Conservation (phyloP, 2,888 invertebrate genomes). For the Tetrapedia diversipes region DNA sequence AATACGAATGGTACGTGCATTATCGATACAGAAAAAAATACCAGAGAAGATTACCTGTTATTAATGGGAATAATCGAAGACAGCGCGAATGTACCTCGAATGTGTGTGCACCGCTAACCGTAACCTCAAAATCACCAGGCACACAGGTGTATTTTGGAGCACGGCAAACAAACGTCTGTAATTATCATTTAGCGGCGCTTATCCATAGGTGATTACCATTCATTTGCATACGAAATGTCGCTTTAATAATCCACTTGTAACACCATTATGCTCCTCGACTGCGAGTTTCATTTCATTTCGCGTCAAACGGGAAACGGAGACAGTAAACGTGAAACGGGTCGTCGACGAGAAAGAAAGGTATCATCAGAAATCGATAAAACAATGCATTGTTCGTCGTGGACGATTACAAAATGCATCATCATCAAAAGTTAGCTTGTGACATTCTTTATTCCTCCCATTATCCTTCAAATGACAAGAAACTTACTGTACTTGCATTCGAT, state of each 20-base stretch:
- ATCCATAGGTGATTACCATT: constrained; percentile 6
- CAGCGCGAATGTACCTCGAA: background rate
- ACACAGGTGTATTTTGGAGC: background rate
- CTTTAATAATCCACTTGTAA: background rate
- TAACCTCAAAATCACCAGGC: constrained; percentile 6
- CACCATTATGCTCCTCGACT: background rate
- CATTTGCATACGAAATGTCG: constrained; percentile 10
- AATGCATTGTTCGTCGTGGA: background rate
- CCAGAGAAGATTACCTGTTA: background rate
- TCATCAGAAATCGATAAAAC: background rate
- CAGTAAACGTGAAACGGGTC: background rate
- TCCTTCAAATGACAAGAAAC: too few species aligned
- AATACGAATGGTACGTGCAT: too few species aligned
- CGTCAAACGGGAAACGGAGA: background rate
- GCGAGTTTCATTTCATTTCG: background rate
- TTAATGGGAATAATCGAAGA: background rate
- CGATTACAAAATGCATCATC: background rate
- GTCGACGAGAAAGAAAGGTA: background rate
- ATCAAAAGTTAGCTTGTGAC: too few species aligned
- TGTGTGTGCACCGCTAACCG: background rate
- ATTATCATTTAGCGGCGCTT: constrained; percentile 12
- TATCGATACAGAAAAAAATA: too few species aligned
- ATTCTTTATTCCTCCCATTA: too few species aligned
- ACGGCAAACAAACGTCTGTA: constrained; percentile 16
- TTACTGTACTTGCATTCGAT: too few species aligned